Conservation (phyloP, 2,797 vertebrate genomes). For the Paratrypauchen microcephalus region DNA sequence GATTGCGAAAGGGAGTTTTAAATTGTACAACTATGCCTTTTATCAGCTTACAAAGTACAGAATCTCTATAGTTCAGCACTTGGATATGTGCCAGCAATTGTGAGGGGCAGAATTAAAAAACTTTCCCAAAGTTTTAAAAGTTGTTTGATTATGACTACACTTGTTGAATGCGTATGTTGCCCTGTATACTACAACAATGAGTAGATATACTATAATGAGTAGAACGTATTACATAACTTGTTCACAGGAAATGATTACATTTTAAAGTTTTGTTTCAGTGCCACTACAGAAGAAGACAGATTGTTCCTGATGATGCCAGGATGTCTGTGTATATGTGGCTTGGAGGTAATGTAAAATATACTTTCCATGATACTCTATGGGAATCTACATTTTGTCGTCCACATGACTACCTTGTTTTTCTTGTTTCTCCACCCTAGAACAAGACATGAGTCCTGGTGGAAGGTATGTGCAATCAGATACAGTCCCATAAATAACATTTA, state of each 20-base stretch:
- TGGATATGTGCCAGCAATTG: background rate
- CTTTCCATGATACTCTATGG: background rate
- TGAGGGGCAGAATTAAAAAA: conserved; percentile 9
- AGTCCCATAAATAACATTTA: background rate
- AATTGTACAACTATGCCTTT: conserved; percentile 11
- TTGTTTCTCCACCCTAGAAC: background rate
- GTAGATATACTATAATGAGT: conserved; percentile 12
- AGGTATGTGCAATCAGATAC: conserved; percentile 1
- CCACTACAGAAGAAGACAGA: conserved; percentile 37
- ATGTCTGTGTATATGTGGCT: conserved; percentile 1
- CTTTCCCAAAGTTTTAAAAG: background rate
- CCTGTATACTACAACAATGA: conserved; percentile 5
- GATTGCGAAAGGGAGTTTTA: background rate
- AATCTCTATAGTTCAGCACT: conserved; percentile 2
- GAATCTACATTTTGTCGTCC: background rate
- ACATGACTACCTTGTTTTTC: background rate
- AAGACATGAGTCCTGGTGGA: background rate
- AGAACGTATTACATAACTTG: background rate
- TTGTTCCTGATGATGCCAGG: conserved; percentile 26
- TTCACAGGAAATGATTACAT: conserved; percentile 26
- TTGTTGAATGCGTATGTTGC: conserved; percentile 18
- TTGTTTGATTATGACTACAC: conserved; percentile 22
- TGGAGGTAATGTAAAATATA: background rate
- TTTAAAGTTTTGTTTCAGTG: conserved; percentile 49
- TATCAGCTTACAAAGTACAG: conserved; percentile 9